Base-by-base conservation (phyloP, 1,140 invertebrate genomes). In the Ooceraea biroi region DNA sequence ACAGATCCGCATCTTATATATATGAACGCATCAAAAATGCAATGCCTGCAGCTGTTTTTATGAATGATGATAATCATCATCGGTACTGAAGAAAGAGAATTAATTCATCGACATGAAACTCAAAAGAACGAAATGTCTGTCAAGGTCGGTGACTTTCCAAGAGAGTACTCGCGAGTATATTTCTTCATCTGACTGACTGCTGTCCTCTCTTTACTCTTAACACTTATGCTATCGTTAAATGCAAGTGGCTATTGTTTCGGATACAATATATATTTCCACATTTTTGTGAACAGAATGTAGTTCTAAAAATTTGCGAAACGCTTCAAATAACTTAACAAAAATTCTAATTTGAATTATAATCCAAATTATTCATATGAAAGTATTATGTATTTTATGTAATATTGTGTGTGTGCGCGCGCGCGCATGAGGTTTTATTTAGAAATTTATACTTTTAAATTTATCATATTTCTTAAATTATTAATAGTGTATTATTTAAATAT, bases 81-180 rank as follows among this genome's bases (percentile, higher is more conserved):
- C n/a, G 19, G n/a, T 0, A 63, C 7, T 10, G 8, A 12, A 57
- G 44, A 41, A 77, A 76, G 52, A 48, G 19, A 50, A 36, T 11
- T 50, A 77, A 88, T 88, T 72, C 19, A 78, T 36, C 41, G n/a
- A 17, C 22, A 41, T 66, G 3, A 36, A 41, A 76, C 44, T 17
- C 25, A 27, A 3, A 48, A 66, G 48, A 36, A 80, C 27, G 25
- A 76, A 84, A 88, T 86, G 52, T 86, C 58, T 86, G 80, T 74
- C 80, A 86, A 89, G 88, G 65, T 89, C 46, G 87, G 87, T 86
- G 83, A 89, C 80, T 82, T 89, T 89, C 84, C 66, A 89, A 89
- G 80, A 86, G 52, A 83, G 44, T 72, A 27, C 10, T 71, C 50
- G 25, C n/a, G 10, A 71, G 57, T 83, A 85, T 85, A 3, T 36